Evolutionary conservation across 2,113 vertebrate species (phyloP).

Genomic region (Thunnus maccoyii): DNA sequence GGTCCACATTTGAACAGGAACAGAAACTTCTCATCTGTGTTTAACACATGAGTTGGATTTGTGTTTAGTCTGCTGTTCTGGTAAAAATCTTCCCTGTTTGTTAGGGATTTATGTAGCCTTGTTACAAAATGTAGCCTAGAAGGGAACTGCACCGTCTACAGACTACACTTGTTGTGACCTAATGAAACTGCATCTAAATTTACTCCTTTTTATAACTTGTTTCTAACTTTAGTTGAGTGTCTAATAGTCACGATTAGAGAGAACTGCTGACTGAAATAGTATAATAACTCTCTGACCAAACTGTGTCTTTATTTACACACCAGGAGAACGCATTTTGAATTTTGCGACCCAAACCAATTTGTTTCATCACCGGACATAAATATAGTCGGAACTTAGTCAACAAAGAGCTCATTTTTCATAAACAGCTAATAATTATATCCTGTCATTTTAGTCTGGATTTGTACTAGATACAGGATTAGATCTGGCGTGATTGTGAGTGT

Average conservation of each 20-base stretch:
- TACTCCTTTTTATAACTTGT: conserved; percentile 1
- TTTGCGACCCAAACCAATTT: conserved; percentile 26
- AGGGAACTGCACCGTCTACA: conserved; percentile 15
- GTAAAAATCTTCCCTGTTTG: neutral
- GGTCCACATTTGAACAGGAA: conserved; percentile 26
- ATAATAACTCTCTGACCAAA: conserved; percentile 14
- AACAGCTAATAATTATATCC: conserved; percentile 25
- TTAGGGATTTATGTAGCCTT: conserved; percentile 16
- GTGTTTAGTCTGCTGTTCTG: conserved; percentile 30
- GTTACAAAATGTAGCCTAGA: neutral
- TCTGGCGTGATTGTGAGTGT: neutral
- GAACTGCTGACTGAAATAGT: conserved; percentile 24
- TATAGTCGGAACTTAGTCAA: conserved; percentile 19
- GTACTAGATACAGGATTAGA: neutral
- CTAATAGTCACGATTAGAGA: conserved; percentile 23
- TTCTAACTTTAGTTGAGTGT: conserved; percentile 25
- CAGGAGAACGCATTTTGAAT: neutral
- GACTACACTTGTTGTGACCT: conserved; percentile 29
- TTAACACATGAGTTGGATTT: neutral
- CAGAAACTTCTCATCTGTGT: conserved; percentile 2
- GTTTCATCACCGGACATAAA: conserved; percentile 11
- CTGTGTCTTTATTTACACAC: neutral
- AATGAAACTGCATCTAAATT: conserved; percentile 12
- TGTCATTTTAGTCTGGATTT: conserved; percentile 23
- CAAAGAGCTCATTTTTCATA: conserved; percentile 20